These are phyloP conservation scores for Monochamus alternatus DNA, from an alignment of 2,888 invertebrate species.

Conservation along the genomic window DNA sequence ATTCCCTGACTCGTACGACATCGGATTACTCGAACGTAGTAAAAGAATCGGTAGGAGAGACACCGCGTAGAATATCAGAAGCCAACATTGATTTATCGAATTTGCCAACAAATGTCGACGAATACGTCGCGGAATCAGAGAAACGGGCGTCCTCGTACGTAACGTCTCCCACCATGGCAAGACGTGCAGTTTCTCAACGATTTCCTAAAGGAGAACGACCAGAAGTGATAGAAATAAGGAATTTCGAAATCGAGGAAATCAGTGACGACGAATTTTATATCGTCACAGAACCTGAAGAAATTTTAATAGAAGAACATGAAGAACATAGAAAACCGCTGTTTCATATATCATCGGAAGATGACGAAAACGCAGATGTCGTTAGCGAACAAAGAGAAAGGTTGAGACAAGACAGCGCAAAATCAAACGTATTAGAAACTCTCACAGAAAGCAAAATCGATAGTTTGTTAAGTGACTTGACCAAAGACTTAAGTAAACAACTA, in stretches of 20 bases:
- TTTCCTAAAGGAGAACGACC: constrained; percentile 65
- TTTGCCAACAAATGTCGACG: constrained; percentile 50
- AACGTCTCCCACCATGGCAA: constrained; percentile 67
- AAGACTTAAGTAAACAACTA: constrained; percentile 54
- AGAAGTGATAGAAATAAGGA: constrained; percentile 65
- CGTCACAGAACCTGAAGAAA: constrained; percentile 59
- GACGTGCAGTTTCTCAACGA: constrained; percentile 66
- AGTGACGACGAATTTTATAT: constrained; percentile 62
- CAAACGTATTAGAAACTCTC: constrained; percentile 64
- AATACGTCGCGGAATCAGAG: constrained; percentile 30
- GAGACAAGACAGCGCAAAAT: constrained; percentile 61
- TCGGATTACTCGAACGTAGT: constrained; percentile 56
- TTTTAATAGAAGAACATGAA: background rate
- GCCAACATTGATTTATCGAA: constrained; percentile 61
- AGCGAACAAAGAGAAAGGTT: constrained; percentile 40
- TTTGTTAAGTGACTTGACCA: constrained; percentile 56
- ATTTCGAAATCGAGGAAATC: constrained; percentile 59
- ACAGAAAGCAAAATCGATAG: constrained; percentile 62
- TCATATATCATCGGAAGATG: constrained; percentile 71
- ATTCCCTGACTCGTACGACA: constrained; percentile 55
- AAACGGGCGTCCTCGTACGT: constrained; percentile 57
- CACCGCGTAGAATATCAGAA: constrained; percentile 56
- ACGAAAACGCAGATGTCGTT: constrained; percentile 56
- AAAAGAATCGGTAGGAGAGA: constrained; percentile 42
- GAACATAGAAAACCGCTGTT: constrained; percentile 68